phyloP scores from a whole-genome alignment of 1,140 invertebrate genomes.

The Conopomorpha cramerella region DNA sequence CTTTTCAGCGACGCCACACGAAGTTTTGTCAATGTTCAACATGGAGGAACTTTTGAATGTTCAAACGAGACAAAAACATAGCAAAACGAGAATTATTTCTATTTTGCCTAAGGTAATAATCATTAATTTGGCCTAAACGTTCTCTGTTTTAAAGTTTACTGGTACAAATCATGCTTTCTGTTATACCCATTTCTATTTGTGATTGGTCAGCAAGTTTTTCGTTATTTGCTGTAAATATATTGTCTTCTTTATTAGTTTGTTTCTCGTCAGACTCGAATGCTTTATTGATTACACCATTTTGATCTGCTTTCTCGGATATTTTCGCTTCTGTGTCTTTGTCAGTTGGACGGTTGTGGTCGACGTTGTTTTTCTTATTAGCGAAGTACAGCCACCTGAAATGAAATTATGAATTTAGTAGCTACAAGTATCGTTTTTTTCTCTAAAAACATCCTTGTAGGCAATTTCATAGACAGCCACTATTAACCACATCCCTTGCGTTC shows the following conservation, averaged over 20 bases:
- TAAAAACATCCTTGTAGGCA: not conserved
- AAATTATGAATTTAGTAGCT: not conserved
- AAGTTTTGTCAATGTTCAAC: too few relatives aligned
- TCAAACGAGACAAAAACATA: slow-evolving; percentile 1
- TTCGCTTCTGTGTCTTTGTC: slow-evolving; percentile 11
- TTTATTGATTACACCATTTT: slow-evolving; percentile 24
- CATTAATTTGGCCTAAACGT: slow-evolving; percentile 8
- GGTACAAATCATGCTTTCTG: slow-evolving; percentile 40
- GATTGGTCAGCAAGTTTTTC: slow-evolving; percentile 20
- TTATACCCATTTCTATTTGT: slow-evolving; percentile 48
- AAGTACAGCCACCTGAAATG: slow-evolving; percentile 43
- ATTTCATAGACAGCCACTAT: not conserved
- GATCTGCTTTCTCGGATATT: slow-evolving; percentile 8
- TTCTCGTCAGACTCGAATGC: slow-evolving; percentile 32
- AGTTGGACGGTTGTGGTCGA: slow-evolving; percentile 6
- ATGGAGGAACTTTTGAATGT: too few relatives aligned
- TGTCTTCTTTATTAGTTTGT: too few relatives aligned
- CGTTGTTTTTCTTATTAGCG: slow-evolving; percentile 38
- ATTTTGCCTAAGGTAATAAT: not conserved
- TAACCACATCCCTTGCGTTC: too few relatives aligned
- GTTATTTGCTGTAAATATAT: slow-evolving; percentile 5
- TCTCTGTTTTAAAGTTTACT: slow-evolving; percentile 32
- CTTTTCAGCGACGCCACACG: too few relatives aligned
- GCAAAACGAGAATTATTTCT: not conserved
- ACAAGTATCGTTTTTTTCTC: not conserved